Evolutionary conservation across 2,888 invertebrate genomes (phyloP), one percentile per base, ranked within the genome.

Genomic region (Monopis laevigella): DNA sequence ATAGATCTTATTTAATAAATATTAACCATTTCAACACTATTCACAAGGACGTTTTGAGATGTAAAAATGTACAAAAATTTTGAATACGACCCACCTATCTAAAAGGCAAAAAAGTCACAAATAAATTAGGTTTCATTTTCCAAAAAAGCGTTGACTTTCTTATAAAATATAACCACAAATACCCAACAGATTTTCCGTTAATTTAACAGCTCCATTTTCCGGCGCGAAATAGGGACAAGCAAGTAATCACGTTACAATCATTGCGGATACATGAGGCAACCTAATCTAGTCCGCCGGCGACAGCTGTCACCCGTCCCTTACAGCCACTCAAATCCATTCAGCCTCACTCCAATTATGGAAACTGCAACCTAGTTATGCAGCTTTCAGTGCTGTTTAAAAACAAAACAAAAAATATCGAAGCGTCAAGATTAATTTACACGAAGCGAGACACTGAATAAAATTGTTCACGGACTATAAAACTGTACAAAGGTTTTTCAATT

Each of bases 401-500:
- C n/a, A n/a, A n/a, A n/a, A n/a, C n/a, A n/a, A n/a, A n/a, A n/a
- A n/a, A n/a, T n/a, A n/a, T n/a, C n/a, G 24, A 24, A 24, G 24
- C 24, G 24, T 10, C 24, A n/a, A n/a, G n/a, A n/a, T 24, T 6
- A 24, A 24, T 10, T 10, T 7, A 6, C 6, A 24, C 24, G 24
- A 10, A 10, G 10, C 24, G 58, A 59, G 62, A 64, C 64, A 66
- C 59, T 60, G 54, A 62, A 58, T 65, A 60, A 73, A 70, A 66
- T 67, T 69, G 65, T 71, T 65, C 62, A 61, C 67, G 52, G 64
- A 56, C 69, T 71, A 71, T 73, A 72, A 74, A 74, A 75, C 64
- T 70, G 70, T 63, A 71, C 71, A 71, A 73, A 75, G 66, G 63
- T 65, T 77, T 78, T 78, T 77, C 75, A 78, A 78, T 78, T 78